These are phyloP conservation scores for Gerris lacustris DNA, from an alignment of 2,888 invertebrate species.

Conservation along the genomic window DNA sequence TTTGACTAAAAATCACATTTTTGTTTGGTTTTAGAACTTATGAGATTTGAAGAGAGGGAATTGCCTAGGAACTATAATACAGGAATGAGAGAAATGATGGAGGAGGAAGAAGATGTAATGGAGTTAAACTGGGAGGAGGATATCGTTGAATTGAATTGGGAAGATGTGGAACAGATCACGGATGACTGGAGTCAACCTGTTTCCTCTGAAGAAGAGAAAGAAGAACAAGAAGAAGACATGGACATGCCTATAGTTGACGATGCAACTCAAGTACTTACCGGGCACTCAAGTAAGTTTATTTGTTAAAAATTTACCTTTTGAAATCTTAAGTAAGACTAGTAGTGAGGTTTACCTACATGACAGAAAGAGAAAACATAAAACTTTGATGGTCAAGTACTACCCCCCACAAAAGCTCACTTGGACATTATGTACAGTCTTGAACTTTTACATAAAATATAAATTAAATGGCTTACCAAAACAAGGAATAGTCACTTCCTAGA, in stretches of 20 bases:
- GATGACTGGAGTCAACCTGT: neutral
- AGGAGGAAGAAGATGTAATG: neutral
- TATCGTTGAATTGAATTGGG: neutral
- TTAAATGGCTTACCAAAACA: too few relatives aligned
- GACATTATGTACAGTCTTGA: too few relatives aligned
- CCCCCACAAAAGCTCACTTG: too few relatives aligned
- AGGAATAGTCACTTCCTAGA: too few relatives aligned
- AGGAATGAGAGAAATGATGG: neutral
- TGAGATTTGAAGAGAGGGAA: neutral
- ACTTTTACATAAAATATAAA: too few relatives aligned
- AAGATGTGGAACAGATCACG: neutral
- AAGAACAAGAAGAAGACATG: neutral
- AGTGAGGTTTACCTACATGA: too few relatives aligned
- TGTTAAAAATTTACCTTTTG: too few relatives aligned
- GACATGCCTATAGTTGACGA: neutral
- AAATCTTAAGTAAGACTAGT: too few relatives aligned
- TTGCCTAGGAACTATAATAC: neutral
- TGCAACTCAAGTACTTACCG: neutral
- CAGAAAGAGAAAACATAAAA: too few relatives aligned
- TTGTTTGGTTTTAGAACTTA: neutral
- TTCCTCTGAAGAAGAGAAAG: neutral
- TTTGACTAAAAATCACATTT: too few relatives aligned
- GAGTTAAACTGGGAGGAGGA: neutral
- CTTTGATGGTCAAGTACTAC: too few relatives aligned
- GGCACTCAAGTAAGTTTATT: neutral